phyloP scores from a whole-genome alignment of 2,113 vertebrate species.

The Thermophis baileyi region DNA sequence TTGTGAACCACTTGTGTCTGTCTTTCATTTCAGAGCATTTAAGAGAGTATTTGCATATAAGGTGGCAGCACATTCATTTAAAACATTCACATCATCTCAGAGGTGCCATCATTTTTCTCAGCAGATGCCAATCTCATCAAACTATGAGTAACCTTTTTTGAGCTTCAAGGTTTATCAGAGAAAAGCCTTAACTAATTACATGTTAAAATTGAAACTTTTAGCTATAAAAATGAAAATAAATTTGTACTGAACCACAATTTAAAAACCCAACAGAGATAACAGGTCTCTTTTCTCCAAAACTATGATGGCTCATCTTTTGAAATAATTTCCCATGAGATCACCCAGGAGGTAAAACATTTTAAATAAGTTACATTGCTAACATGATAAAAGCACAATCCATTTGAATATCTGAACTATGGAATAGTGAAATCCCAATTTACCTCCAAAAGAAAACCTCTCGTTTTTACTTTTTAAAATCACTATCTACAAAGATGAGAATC shows the following conservation, averaged over 20 bases:
- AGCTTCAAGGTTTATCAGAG: slow-evolving; percentile 6
- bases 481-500: background rate
- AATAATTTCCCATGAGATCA: slow-evolving; percentile 19
- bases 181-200: slow-evolving; percentile 34
- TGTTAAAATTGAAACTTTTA: slow-evolving; percentile 14
- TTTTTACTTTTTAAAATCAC: background rate
- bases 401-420: background rate
- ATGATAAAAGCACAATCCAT: slow-evolving; percentile 1
- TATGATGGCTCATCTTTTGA: background rate
- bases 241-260: slow-evolving; percentile 19
- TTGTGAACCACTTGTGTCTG: background rate
- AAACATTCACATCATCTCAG: background rate
- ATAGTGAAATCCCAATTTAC: slow-evolving; percentile 14
- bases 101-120: slow-evolving; percentile 24
- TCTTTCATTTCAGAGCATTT: slow-evolving; percentile 7
- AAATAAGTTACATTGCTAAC: background rate
- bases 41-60: slow-evolving; percentile 5
- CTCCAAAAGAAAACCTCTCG: background rate
- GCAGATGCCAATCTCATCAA: slow-evolving; percentile 20
- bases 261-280: slow-evolving; percentile 30
- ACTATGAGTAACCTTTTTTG: slow-evolving; percentile 19
- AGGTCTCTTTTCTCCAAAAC: slow-evolving; percentile 5
- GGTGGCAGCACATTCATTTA: background rate
- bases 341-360: background rate
- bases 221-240: slow-evolving; percentile 26